These are phyloP conservation scores for Polypterus senegalus DNA, from an alignment of 2,113 vertebrate genomes.

Conservation along the genomic window DNA sequence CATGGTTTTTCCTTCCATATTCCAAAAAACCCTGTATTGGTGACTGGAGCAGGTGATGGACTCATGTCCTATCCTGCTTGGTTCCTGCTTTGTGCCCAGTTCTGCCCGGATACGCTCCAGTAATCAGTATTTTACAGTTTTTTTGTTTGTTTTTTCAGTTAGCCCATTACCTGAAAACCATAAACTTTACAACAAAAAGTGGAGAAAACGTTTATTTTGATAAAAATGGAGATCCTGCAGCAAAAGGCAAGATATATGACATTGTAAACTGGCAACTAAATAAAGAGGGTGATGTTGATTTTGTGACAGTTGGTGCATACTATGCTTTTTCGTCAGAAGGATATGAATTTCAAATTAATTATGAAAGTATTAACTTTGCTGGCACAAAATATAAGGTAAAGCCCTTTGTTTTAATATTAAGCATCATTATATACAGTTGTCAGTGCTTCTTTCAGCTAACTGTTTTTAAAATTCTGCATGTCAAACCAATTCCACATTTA, in stretches of 20 bases:
- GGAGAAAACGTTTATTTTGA: slow-evolving; percentile 44
- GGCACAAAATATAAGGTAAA: slow-evolving; percentile 21
- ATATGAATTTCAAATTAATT: slow-evolving; percentile 29
- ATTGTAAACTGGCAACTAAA: slow-evolving; percentile 47
- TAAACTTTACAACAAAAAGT: slow-evolving; percentile 41
- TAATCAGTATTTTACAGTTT: not conserved
- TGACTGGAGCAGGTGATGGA: no score
- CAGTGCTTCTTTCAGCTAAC: not conserved
- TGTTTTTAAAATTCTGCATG: not conserved
- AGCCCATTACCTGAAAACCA: slow-evolving; percentile 30
- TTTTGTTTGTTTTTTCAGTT: slow-evolving; percentile 27
- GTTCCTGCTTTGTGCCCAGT: not conserved
- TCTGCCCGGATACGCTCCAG: not conserved
- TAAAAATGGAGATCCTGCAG: slow-evolving; percentile 41
- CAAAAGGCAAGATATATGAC: slow-evolving; percentile 35
- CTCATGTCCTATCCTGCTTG: no score
- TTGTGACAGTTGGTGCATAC: slow-evolving; percentile 43
- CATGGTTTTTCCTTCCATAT: no score
- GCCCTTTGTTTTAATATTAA: not conserved
- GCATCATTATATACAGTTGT: not conserved
- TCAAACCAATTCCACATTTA: not conserved
- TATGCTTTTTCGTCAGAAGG: slow-evolving; percentile 33
- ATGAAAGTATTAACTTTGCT: slow-evolving; percentile 32
- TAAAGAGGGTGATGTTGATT: slow-evolving; percentile 23
- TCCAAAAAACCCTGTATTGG: no score